A percentile compares a stretch with the other conserved stretches of the same genome.
These are phyloP conservation scores for Ptiloglossa arizonensis DNA, from an alignment of 1,140 invertebrate genomes.

Conservation along the genomic window DNA sequence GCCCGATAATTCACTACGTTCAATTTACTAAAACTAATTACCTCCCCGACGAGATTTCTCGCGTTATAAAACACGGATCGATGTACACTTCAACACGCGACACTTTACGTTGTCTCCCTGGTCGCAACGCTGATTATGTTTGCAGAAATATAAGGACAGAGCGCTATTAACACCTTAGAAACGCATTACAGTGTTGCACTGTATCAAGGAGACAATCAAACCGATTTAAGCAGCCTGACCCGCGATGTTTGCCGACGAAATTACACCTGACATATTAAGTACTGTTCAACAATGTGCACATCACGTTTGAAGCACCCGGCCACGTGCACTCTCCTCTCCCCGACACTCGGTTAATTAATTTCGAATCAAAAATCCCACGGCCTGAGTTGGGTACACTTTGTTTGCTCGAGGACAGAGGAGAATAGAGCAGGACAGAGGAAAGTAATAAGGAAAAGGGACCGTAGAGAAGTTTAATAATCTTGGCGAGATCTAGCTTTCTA, in stretches of 20 bases:
- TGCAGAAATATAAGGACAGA: constrained; percentile 39
- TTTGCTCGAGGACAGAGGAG: neutral
- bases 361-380: neutral
- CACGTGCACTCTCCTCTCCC: neutral
- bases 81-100: neutral
- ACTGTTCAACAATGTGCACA: constrained; percentile 11
- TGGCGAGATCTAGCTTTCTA: too few species aligned
- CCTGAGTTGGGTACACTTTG: too few species aligned
- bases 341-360: neutral
- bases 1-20: too few species aligned
- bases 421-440: neutral
- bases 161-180: constrained; percentile 44
- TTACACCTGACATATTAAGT: constrained; percentile 42
- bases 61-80: neutral
- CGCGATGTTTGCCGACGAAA: constrained; percentile 37
- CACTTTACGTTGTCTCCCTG: neutral
- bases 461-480: too few species aligned
- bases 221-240: constrained; percentile 41
- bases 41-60: too few species aligned
- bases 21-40: too few species aligned
- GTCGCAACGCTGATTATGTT: constrained; percentile 42
- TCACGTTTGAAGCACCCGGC: neutral
- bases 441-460: too few species aligned
- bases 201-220: constrained; percentile 40
- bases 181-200: constrained; percentile 25